These are phyloP conservation scores for Pangasius djambal DNA, from an alignment of 2,797 vertebrate species.

Conservation along the genomic window DNA sequence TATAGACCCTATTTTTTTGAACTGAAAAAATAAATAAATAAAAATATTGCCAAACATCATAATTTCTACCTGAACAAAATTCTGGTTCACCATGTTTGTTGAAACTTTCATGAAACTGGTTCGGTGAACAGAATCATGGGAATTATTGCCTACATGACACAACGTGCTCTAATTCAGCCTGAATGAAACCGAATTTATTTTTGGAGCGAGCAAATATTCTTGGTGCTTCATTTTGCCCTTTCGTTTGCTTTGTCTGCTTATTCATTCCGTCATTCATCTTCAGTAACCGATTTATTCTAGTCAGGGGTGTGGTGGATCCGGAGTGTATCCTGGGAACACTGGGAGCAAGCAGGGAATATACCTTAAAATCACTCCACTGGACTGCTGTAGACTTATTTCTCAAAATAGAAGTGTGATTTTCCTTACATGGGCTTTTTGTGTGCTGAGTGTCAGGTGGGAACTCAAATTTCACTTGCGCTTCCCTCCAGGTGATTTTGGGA, in stretches of 20 bases:
- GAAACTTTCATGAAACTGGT: neutral
- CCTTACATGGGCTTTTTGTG: neutral
- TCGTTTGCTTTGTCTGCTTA: neutral
- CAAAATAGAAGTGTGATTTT: neutral
- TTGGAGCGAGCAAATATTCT: neutral
- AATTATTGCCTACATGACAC: neutral
- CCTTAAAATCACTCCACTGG: no score
- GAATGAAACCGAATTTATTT: neutral
- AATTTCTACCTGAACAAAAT: neutral
- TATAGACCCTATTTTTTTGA: neutral
- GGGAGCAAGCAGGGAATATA: neutral
- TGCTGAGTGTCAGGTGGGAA: neutral
- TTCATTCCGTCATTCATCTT: neutral
- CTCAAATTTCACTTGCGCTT: no score
- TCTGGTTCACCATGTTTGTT: neutral
- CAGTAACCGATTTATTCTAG: neutral
- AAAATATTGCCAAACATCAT: neutral
- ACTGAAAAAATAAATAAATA: neutral
- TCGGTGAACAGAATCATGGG: neutral
- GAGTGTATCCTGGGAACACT: neutral
- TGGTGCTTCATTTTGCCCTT: no score
- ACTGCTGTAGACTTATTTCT: neutral
- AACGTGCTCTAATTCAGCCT: neutral
- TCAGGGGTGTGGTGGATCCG: neutral
- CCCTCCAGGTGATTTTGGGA: conserved; percentile 2